Evolutionary conservation across 2,113 vertebrate genomes (phyloP), one percentile per base, ranked within the genome.

Genomic region (Pelecanoides urinatrix): DNA sequence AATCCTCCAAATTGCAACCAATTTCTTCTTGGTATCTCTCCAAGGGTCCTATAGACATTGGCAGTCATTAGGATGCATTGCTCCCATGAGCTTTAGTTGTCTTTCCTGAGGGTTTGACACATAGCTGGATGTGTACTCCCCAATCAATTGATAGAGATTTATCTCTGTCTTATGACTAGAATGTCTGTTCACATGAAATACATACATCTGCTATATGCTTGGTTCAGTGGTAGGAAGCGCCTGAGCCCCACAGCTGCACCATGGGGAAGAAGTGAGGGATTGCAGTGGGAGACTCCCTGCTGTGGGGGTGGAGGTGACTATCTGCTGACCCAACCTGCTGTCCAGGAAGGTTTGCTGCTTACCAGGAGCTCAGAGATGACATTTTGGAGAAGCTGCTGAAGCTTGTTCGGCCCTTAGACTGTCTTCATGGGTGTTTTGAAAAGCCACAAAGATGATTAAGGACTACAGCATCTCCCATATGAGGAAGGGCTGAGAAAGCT

Each of bases 401-500:
- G 3, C 4, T 75, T n/a, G 2, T 56, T 23, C 4, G 6, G 8
- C n/a, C 17, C 8, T 68, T 9, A n/a, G 8, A 16, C 0, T 0
- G 7, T 65, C 16, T 6, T 58, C 8, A 9, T 12, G 47, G 6
- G 6, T 53, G 16, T 72, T 90, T 86, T 63, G 47, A 75, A 82
- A 74, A 74, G 11, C 36, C 20, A 17, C 13, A 6, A 32, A 40
- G 36, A 6, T 56, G 8, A 70, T n/a, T n/a, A 62, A 68, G 9
- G 7, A 13, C 26, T 65, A n/a, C 4, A 73, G 25, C 3, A n/a
- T 13, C 27, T 94, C 25, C 13, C 18, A 19, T 18, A 14, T 25
- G 3, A 79, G 5, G 56, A 68, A 91, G 7, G 3, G 20, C 47
- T 59, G 47, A 23, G 34, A 78, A 11, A 30, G 26, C 11, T 36